A percentile compares a stretch with the other conserved stretches of the same genome.
These are phyloP conservation scores for Diadumene lineata DNA, from an alignment of 92 coral and sea anemone genomes.

Conservation along the genomic window DNA sequence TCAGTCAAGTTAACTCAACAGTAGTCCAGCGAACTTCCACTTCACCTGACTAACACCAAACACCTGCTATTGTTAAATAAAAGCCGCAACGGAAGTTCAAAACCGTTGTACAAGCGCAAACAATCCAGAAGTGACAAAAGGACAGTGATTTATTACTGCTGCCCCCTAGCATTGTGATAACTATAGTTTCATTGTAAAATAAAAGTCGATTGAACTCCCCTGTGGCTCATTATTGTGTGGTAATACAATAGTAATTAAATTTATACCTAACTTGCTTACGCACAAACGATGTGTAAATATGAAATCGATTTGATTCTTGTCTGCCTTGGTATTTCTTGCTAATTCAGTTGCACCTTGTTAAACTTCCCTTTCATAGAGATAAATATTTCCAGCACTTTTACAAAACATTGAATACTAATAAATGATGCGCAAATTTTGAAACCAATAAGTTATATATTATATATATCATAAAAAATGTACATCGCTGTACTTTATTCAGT, in stretches of 20 bases:
- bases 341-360: no score
- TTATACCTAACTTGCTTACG: not conserved
- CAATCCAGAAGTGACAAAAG: not conserved
- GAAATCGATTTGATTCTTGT: no score
- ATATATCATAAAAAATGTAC: no score
- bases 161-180: slow-evolving; percentile 7
- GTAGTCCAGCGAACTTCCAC: not conserved
- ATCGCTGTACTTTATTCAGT: no score
- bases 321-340: no score
- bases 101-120: slow-evolving; percentile 14
- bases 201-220: slow-evolving; percentile 20
- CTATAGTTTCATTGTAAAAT: slow-evolving; percentile 2
- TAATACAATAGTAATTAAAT: not conserved
- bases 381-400: no score
- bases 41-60: slow-evolving; percentile 3
- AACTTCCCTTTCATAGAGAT: no score
- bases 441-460: no score
- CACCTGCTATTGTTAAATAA: slow-evolving; percentile 16
- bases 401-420: no score
- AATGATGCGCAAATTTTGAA: no score
- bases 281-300: not conserved
- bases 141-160: slow-evolving; percentile 28
- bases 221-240: slow-evolving; percentile 4
- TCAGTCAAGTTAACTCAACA: not conserved
- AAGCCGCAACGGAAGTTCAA: slow-evolving; percentile 26